These are phyloP conservation scores for Apostichopus japonicus DNA, from an alignment of 35 echinoderm and acorn worm species.

Conservation along the genomic window DNA sequence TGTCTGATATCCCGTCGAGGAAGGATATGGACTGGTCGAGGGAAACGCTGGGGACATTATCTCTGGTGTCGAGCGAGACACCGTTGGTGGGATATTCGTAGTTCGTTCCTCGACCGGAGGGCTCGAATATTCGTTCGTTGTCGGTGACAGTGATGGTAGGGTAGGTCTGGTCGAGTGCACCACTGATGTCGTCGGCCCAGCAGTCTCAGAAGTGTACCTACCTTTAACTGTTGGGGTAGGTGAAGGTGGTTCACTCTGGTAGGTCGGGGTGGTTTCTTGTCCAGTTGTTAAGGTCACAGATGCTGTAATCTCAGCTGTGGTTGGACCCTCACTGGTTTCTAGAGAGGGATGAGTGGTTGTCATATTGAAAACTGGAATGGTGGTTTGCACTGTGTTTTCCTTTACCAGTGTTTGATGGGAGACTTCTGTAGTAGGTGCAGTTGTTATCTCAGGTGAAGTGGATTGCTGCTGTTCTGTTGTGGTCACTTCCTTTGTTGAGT, in stretches of 20 bases:
- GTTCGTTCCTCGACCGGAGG: not conserved
- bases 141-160: slow-evolving; percentile 28
- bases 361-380: not conserved
- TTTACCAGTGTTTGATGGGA: not conserved
- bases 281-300: too few species aligned
- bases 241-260: too few species aligned
- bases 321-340: not conserved
- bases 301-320: not conserved
- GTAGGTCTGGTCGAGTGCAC: slow-evolving; percentile 8
- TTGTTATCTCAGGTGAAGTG: not conserved
- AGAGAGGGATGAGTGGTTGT: not conserved
- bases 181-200: not conserved
- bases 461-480: slow-evolving; percentile 12
- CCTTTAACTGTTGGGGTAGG: too few species aligned
- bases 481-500: slow-evolving; percentile 38
- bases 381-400: not conserved
- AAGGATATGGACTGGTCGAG: not conserved
- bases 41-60: slow-evolving; percentile 3
- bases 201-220: slow-evolving; percentile 28
- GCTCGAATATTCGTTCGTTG: slow-evolving; percentile 13
- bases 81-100: not conserved
- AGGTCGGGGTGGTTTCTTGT: too few species aligned
- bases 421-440: not conserved
- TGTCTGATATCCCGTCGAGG: not conserved
- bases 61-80: slow-evolving; percentile 37